Conservation (phyloP, 2,797 vertebrate genomes). For the Spizella passerina region DNA sequence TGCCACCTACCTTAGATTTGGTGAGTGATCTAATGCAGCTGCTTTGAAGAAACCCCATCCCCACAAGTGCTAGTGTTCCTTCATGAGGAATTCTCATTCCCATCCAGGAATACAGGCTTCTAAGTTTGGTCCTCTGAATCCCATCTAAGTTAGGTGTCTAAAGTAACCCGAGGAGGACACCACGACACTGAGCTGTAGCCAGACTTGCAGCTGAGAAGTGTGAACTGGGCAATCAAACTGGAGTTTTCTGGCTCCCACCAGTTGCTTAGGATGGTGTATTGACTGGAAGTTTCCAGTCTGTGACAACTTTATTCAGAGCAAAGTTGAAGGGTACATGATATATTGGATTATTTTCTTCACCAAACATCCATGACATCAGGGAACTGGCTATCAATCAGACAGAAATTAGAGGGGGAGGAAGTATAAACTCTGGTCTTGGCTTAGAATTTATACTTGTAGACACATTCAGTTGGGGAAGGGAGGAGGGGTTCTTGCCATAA, state of each 20-base stretch:
- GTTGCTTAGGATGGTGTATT: neutral
- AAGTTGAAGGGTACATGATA: neutral
- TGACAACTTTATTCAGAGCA: neutral
- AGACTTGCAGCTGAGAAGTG: neutral
- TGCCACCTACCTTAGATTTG: neutral
- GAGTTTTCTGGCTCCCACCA: neutral
- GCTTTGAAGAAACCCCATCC: neutral
- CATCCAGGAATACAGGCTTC: neutral
- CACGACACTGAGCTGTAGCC: neutral
- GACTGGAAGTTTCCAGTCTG: neutral
- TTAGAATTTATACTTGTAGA: slow-evolving; percentile 55
- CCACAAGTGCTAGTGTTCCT: neutral
- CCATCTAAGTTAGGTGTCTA: neutral
- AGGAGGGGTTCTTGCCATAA: slow-evolving; percentile 58
- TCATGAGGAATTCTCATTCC: neutral
- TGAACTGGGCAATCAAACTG: neutral
- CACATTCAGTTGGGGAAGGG: neutral
- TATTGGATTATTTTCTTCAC: neutral
- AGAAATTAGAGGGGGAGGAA: slow-evolving; percentile 33
- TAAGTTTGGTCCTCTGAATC: neutral
- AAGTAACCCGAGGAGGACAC: neutral
- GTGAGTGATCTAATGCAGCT: neutral
- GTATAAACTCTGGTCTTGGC: slow-evolving; percentile 34
- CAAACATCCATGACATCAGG: slow-evolving; percentile 26
- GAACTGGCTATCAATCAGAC: slow-evolving; percentile 15